Conservation (phyloP, 1,140 invertebrate species). For the Druon quercuslanigerum region DNA sequence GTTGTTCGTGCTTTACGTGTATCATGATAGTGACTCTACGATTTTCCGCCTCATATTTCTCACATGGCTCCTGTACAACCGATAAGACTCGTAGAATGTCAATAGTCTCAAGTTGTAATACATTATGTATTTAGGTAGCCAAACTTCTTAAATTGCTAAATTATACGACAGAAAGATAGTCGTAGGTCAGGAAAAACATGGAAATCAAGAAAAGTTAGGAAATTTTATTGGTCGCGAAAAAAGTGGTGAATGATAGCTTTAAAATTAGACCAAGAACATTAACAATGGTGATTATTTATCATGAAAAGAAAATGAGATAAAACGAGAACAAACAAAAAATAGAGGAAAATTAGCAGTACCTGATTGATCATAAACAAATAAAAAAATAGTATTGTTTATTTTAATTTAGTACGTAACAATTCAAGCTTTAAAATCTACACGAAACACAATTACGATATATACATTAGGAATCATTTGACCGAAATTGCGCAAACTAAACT, state of each 20-base stretch:
- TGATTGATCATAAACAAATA: no score
- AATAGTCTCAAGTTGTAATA: neutral
- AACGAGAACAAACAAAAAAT: no score
- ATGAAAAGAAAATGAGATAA: no score
- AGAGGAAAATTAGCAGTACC: no score
- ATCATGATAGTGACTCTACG: slow-evolving; percentile 12
- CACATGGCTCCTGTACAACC: neutral
- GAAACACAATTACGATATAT: no score
- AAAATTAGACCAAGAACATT: neutral
- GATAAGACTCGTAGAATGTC: neutral
- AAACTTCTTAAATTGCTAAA: neutral
- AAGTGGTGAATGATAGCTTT: no score
- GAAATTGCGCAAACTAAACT: slow-evolving; percentile 5
- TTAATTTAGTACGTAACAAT: no score
- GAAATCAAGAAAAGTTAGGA: no score
- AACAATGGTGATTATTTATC: neutral
- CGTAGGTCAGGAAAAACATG: no score
- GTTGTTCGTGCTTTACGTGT: slow-evolving; percentile 2
- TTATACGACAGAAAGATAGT: neutral
- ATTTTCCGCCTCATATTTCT: slow-evolving; percentile 12
- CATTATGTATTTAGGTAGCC: neutral
- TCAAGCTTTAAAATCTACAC: no score
- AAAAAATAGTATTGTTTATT: no score
- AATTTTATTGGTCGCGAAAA: no score
- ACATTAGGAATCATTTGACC: neutral